These are phyloP conservation scores for Oncorhynchus mykiss DNA, from an alignment of 2,113 vertebrate genomes.

Conservation along the genomic window DNA sequence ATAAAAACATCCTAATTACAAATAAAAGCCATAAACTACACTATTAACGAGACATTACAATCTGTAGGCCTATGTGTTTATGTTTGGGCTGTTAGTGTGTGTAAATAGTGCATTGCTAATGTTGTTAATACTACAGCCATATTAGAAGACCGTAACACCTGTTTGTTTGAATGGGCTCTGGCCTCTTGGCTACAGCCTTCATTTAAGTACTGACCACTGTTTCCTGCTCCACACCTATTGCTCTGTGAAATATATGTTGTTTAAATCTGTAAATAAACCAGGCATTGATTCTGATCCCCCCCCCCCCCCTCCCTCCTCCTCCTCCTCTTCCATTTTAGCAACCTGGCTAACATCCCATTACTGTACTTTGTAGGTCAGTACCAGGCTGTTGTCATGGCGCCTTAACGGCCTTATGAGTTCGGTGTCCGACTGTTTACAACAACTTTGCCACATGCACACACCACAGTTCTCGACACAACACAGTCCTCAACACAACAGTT, in stretches of 20 bases:
- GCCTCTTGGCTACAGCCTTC: slow-evolving; percentile 7
- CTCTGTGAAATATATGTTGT: slow-evolving; percentile 72
- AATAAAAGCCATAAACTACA: no score
- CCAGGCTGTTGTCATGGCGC: slow-evolving; percentile 47
- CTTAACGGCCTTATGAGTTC: slow-evolving; percentile 54
- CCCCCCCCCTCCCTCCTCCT: background rate
- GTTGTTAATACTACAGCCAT: background rate
- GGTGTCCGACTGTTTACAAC: slow-evolving; percentile 42
- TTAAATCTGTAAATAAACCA: slow-evolving; percentile 58
- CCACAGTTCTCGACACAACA: background rate
- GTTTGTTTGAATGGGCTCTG: background rate
- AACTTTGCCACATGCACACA: slow-evolving; percentile 9
- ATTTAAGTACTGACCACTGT: slow-evolving; percentile 64
- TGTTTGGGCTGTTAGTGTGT: no score
- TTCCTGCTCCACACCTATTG: slow-evolving; percentile 67
- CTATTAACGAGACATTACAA: no score
- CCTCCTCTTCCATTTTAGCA: slow-evolving; percentile 62
- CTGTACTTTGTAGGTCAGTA: slow-evolving; percentile 76
- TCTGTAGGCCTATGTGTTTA: no score
- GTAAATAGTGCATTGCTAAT: no score
- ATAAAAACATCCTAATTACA: no score
- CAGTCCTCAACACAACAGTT: no score
- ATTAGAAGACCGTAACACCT: background rate
- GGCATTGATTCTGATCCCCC: slow-evolving; percentile 45
- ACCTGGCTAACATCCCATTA: slow-evolving; percentile 56